Conservation (phyloP, 2,888 invertebrate genomes). For the Charanyca ferruginea region DNA sequence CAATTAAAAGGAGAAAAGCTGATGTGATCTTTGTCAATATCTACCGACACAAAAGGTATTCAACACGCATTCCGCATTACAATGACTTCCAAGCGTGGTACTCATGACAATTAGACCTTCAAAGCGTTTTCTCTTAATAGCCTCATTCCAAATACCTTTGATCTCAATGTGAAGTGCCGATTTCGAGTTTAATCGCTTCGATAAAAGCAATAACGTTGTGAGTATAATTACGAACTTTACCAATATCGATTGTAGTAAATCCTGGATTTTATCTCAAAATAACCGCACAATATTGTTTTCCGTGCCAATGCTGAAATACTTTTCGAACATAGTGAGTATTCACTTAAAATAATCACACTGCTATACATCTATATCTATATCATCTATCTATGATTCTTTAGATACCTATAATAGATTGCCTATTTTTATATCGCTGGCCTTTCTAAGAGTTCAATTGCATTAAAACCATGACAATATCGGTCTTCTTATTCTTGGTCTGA, state of each 20-base stretch:
- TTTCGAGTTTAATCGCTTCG: constrained; percentile 12
- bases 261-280: neutral
- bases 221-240: constrained; percentile 9
- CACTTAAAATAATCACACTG: too few relatives aligned
- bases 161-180: constrained; percentile 28
- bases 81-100: constrained; percentile 37
- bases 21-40: neutral
- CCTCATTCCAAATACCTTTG: constrained; percentile 37
- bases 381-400: too few relatives aligned
- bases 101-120: constrained; percentile 42
- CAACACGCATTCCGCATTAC: constrained; percentile 34
- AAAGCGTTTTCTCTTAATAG: constrained; percentile 40
- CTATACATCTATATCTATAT: too few relatives aligned
- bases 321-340: too few relatives aligned
- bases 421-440: neutral
- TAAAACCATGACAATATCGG: neutral
- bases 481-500: neutral
- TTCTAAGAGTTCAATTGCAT: neutral
- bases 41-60: constrained; percentile 26
- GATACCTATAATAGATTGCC: too few relatives aligned
- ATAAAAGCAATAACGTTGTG: constrained; percentile 4
- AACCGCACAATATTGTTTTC: neutral
- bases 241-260: constrained; percentile 3
- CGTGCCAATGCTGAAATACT: constrained; percentile 3
- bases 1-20: neutral